Evolutionary conservation across 2,113 vertebrate genomes (phyloP).

Genomic region (Lonchura striata): DNA sequence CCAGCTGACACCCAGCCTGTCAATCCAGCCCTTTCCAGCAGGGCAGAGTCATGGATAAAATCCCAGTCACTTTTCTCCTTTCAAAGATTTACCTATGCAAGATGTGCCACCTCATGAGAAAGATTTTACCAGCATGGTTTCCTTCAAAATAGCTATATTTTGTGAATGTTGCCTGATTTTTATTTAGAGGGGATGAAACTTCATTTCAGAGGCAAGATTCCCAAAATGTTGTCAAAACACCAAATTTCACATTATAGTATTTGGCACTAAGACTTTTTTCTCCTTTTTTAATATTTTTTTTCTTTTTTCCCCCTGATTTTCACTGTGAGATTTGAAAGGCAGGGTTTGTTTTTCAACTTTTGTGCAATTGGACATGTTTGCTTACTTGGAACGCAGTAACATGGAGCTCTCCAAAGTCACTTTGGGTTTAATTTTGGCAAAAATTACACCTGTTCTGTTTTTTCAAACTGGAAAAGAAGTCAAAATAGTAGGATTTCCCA

Average conservation of each 20-base stretch:
- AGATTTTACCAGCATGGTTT: neutral
- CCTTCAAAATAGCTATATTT: neutral
- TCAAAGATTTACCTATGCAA: fast-evolving
- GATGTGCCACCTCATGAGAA: fast-evolving
- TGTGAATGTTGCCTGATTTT: neutral
- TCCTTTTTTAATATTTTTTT: no score
- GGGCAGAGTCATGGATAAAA: neutral
- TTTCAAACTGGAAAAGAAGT: neutral
- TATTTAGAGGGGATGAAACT: neutral
- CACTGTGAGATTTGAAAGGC: neutral
- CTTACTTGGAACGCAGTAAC: neutral
- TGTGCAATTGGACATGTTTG: neutral
- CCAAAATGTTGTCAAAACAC: neutral
- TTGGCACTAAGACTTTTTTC: neutral
- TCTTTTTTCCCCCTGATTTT: neutral
- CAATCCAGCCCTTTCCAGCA: neutral
- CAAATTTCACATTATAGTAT: neutral
- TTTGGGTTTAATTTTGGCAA: neutral
- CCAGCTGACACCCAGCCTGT: neutral
- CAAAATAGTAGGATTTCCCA: neutral
- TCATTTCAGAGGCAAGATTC: neutral
- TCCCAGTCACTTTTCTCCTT: neutral
- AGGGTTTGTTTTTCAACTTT: constrained; percentile 3
- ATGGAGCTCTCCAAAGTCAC: neutral
- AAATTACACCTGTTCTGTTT: neutral